A percentile compares a stretch with the other conserved stretches of the same genome.
Conservation (phyloP, 1,140 invertebrate genomes). For the Drosophila busckii region DNA sequence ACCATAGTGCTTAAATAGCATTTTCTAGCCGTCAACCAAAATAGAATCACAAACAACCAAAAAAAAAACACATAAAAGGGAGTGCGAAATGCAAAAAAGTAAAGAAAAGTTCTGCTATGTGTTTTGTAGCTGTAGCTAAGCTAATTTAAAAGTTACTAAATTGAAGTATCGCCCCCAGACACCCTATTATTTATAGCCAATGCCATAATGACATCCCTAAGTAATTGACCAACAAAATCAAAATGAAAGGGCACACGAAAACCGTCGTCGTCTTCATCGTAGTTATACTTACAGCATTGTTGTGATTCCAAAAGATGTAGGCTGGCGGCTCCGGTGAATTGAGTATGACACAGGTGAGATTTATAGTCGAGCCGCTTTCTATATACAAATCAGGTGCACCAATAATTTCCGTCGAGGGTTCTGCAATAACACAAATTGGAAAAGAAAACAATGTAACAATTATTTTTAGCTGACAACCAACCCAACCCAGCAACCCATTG, state of each 20-base stretch:
- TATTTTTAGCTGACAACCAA: too few species aligned
- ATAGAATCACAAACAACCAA: slow-evolving; percentile 16
- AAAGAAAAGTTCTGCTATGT: slow-evolving; percentile 4
- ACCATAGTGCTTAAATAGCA: slow-evolving; percentile 52
- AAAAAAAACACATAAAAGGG: slow-evolving; percentile 18
- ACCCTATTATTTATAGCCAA: slow-evolving; percentile 32
- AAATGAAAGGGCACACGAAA: slow-evolving; percentile 1
- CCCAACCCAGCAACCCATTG: too few species aligned
- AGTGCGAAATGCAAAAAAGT: slow-evolving; percentile 9
- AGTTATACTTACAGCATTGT: slow-evolving; percentile 87
- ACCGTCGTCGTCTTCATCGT: too few species aligned
- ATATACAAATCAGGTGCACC: slow-evolving; percentile 94
- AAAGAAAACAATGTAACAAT: not conserved
- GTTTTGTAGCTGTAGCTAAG: slow-evolving; percentile 51
- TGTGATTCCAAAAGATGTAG: slow-evolving; percentile 96
- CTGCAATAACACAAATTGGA: slow-evolving; percentile 82
- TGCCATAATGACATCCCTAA: slow-evolving; percentile 52
- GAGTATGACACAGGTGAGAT: slow-evolving; percentile 93
- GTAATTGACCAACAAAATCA: slow-evolving; percentile 50
- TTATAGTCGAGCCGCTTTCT: slow-evolving; percentile 94
- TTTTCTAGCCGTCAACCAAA: slow-evolving; percentile 43
- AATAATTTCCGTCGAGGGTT: slow-evolving; percentile 92
- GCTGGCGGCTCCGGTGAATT: slow-evolving; percentile 94
- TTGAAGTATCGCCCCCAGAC: slow-evolving; percentile 50
- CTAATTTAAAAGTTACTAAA: slow-evolving; percentile 76